Conservation (phyloP, 2,113 vertebrate species). For the Lichenostomus cassidix region DNA sequence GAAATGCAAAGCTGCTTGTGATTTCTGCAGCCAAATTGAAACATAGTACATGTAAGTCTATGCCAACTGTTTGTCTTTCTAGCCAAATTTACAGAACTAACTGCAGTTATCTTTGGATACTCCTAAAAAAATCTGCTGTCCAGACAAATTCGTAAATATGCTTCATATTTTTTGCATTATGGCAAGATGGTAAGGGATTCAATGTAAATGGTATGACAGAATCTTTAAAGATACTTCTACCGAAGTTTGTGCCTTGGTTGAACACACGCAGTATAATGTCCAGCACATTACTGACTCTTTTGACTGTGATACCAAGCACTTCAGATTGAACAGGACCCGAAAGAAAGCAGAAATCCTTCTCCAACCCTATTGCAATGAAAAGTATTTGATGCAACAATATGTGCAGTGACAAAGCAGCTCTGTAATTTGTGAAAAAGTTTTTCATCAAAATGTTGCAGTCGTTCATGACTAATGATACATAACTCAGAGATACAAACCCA, state of each 20-base stretch:
- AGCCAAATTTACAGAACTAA: neutral
- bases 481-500: neutral
- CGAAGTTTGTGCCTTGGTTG: neutral
- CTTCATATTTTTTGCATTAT: neutral
- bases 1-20: neutral
- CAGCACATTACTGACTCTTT: neutral
- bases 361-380: neutral
- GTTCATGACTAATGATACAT: neutral
- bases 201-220: neutral
- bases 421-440: neutral
- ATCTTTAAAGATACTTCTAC: neutral
- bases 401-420: neutral
- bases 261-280: no score
- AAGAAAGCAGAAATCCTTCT: neutral
- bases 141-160: neutral
- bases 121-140: neutral
- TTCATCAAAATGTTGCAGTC: neutral
- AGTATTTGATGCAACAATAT: neutral
- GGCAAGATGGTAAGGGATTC: neutral
- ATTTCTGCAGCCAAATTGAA: neutral
- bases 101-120: neutral
- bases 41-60: fast-evolving
- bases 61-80: neutral
- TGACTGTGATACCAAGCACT: neutral
- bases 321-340: neutral